Conservation (phyloP, 2,888 invertebrate species). For the Trilocha varians region DNA sequence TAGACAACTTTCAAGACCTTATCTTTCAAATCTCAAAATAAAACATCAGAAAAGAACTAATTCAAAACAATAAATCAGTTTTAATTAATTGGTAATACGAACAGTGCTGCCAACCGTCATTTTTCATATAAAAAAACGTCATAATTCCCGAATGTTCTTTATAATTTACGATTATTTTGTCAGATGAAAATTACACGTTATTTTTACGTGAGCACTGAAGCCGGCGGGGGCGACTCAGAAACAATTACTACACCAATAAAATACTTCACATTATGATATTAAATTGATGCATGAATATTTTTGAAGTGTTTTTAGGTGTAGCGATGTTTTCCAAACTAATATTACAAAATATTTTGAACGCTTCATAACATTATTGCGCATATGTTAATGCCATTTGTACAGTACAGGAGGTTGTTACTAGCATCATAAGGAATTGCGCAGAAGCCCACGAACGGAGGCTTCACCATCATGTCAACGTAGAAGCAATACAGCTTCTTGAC, state of each 20-base stretch:
- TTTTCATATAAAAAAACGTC: background rate
- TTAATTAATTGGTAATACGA: background rate
- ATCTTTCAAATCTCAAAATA: background rate
- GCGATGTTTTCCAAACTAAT: background rate
- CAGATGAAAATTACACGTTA: conserved; percentile 7
- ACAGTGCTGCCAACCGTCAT: background rate
- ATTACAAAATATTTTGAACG: no score
- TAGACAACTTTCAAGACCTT: no score
- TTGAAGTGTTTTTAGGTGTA: background rate
- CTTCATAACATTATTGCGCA: no score
- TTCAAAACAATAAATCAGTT: background rate
- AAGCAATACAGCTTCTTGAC: no score
- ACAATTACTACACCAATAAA: conserved; percentile 8
- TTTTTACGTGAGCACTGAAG: background rate
- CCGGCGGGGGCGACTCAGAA: conserved; percentile 2
- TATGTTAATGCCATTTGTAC: no score
- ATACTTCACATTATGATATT: conserved; percentile 2
- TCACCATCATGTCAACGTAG: no score
- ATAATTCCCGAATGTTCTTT: conserved; percentile 4
- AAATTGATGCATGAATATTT: conserved; percentile 5
- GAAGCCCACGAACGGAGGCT: no score
- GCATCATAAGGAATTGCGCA: no score
- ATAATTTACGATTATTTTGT: conserved; percentile 21
- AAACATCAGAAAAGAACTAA: background rate
- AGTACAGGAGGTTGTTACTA: no score